These are phyloP conservation scores for Congeria kusceri DNA, from an alignment of 2,888 invertebrate species.

Conservation along the genomic window DNA sequence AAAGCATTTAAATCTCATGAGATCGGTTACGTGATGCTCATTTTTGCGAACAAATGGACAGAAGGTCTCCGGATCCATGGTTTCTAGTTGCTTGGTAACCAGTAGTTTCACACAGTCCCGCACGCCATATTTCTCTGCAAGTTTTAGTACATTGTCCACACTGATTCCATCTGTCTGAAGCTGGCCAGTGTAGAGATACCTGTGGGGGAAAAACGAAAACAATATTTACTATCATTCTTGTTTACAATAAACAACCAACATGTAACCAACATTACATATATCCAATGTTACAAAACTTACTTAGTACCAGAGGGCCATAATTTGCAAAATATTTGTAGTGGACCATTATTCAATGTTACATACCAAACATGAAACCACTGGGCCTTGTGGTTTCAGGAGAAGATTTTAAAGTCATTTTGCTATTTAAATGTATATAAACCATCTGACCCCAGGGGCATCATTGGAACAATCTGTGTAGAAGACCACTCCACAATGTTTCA, in stretches of 20 bases:
- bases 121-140: constrained; percentile 52
- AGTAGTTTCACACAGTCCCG: constrained; percentile 22
- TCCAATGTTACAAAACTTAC: too few species aligned
- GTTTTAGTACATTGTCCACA: constrained; percentile 12
- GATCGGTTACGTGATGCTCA: constrained; percentile 27
- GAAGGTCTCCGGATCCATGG: constrained; percentile 32
- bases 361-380: too few species aligned
- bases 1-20: constrained; percentile 43
- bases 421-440: too few species aligned
- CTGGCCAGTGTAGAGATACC: constrained; percentile 49
- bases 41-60: constrained; percentile 42
- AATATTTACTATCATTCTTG: background rate
- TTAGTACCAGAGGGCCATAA: too few species aligned
- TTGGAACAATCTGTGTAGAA: too few species aligned
- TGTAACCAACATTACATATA: background rate
- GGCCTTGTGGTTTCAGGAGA: too few species aligned
- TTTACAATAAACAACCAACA: background rate
- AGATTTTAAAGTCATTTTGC: too few species aligned
- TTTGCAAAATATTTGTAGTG: too few species aligned
- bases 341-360: too few species aligned
- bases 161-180: constrained; percentile 13
- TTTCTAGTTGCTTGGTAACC: constrained; percentile 17
- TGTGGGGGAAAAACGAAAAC: constrained; percentile 1
- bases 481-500: too few species aligned
- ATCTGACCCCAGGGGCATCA: too few species aligned